A percentile compares a stretch with the other conserved stretches of the same genome.
Conservation (phyloP, 2,797 vertebrate species). For the Natrix natrix region DNA sequence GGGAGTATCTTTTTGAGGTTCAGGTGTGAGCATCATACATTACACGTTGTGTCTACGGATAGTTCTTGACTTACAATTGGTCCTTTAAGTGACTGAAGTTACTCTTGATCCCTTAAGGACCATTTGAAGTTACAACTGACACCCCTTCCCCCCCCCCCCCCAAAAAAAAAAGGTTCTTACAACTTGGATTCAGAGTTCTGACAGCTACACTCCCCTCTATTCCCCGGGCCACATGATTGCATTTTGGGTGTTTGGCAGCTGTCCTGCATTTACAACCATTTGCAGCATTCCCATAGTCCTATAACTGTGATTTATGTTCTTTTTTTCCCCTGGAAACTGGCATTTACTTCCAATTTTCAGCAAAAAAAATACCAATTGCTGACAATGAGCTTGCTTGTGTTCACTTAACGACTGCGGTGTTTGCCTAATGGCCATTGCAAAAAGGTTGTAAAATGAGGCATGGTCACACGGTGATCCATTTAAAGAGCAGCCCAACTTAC, state of each 20-base stretch:
- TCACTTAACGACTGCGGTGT: not conserved
- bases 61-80: not conserved
- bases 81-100: not conserved
- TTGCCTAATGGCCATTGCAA: not conserved
- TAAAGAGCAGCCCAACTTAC: not conserved
- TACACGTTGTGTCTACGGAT: not conserved
- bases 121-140: not conserved
- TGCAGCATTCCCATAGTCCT: not conserved
- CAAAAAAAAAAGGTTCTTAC: not conserved
- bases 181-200: not conserved
- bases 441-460: not conserved
- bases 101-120: not conserved
- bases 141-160: fast-evolving
- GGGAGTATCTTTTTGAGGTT: not conserved
- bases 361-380: not conserved
- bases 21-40: not conserved
- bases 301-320: not conserved
- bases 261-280: not conserved
- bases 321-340: not conserved
- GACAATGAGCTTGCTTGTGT: not conserved
- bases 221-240: not conserved
- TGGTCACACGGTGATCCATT: not conserved
- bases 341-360: not conserved
- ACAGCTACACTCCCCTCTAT: not conserved
- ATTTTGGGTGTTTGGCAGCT: not conserved